These are phyloP conservation scores for Xenopus laevis DNA, from an alignment of 2,113 vertebrate species.

Conservation along the genomic window DNA sequence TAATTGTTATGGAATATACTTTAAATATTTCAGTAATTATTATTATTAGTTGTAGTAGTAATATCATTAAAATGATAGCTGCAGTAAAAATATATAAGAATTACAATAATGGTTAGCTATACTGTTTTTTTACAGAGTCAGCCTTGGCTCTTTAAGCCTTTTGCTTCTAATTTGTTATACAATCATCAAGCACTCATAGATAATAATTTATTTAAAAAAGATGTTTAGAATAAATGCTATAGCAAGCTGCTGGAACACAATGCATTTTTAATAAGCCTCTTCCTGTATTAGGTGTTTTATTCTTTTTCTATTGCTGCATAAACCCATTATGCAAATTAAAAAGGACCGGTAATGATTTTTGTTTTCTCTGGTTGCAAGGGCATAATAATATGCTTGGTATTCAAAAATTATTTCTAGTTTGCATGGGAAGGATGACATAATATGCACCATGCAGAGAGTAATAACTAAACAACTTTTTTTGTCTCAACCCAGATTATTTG, in stretches of 20 bases:
- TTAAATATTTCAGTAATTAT: too few relatives aligned
- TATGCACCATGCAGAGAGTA: background rate
- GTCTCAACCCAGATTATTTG: too few relatives aligned
- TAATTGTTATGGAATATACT: too few relatives aligned
- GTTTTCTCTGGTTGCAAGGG: conserved; percentile 31
- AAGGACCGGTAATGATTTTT: conserved; percentile 38
- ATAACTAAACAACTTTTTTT: too few relatives aligned
- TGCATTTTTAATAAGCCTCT: conserved; percentile 40
- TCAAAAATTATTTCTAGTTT: conserved; percentile 24
- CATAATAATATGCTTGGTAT: background rate
- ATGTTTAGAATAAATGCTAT: conserved; percentile 29
- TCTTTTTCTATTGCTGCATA: conserved; percentile 36
- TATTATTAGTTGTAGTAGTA: too few relatives aligned
- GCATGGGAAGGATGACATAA: conserved; percentile 23
- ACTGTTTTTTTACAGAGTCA: too few relatives aligned
- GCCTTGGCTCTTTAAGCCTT: background rate
- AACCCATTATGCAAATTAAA: conserved; percentile 45
- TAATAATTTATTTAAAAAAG: conserved; percentile 17
- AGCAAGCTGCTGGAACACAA: conserved; percentile 30
- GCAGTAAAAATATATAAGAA: too few relatives aligned
- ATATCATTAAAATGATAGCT: too few relatives aligned
- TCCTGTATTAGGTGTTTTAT: conserved; percentile 41
- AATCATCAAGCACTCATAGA: conserved; percentile 2
- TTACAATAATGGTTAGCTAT: too few relatives aligned
- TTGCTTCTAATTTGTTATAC: conserved; percentile 14